Base-by-base conservation (phyloP, 53 echinoderm and acorn worm genomes). In the Echinometra lucunter region DNA sequence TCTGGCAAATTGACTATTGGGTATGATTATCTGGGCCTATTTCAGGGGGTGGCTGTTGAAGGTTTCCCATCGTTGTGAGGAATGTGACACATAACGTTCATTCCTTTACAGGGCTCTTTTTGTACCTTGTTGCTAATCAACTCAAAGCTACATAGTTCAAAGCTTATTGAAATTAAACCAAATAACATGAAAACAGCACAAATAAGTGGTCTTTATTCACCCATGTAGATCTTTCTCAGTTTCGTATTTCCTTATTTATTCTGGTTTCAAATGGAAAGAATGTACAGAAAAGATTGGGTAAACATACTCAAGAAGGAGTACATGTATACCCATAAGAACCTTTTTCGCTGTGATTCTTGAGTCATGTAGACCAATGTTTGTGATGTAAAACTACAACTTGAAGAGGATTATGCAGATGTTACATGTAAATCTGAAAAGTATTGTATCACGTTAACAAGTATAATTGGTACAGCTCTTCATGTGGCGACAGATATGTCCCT, bases 51-150 rank as follows among this genome's bases (percentile, higher is more conserved):
- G 42, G 27, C 57, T 56, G 55, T 78, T 57, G 37, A 30, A 56
- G 80, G 75, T 93, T 75, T 93, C 80, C 80, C 60, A 78, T 93
- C 34, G 16, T 49, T 47, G 30, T 74, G 75, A 93, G 93, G 80
- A 78, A 93, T 57, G 93, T 75, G 23, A 56, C 93, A 75, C 93
- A 72, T 56, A n/a, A 47, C 12, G 49, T 13, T 89, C 37, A 89
- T 89, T 85, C 44, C 85, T 47, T 47, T 1, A 60, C 10, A 58
- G 21, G 38, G 37, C 8, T 89, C 21, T 58, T 37, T 30, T 89
- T 58, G 60, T 89, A 57, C 58, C 37, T 35, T 89, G 89, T 89
- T 25, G 60, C 60, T 58, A 85, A 85, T 85, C 45, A 85, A 85
- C 49, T 85, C 53, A 2, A 47, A 85, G 45, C 85, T 85, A 49